Base-by-base conservation (phyloP, 2,888 invertebrate genomes). In the Biston betularia region DNA sequence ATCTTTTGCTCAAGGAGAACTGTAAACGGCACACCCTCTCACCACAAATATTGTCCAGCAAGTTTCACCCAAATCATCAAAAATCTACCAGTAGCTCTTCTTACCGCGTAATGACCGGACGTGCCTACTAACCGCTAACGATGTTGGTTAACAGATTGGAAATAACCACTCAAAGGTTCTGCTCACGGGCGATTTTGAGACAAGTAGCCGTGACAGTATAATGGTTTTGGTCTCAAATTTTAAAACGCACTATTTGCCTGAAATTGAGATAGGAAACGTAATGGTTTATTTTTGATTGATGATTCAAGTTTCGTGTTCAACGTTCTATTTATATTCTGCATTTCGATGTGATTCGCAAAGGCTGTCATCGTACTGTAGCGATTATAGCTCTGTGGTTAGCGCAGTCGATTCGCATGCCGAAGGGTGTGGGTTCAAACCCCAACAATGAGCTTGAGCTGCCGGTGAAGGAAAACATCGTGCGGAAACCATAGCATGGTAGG, bases 81-180 rank as follows among this genome's bases (percentile, higher is more conserved):
- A 5, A 58, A 45, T 5, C 40, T 10, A 34, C 38, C 59, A 61
- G 50, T 56, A 55, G 60, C 49, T 14, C 24, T 14, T 6, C 12
- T 33, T 44, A 65, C 60, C 65, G 33, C 66, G 34, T 62, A 66
- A 62, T 57, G 61, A 38, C 66, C 61, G 66, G 66, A 66, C 53
- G 66, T 40, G 65, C 46, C 15, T n/a, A 2, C 8, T 52, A n/a
- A 64, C 56, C 56, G 45, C 59, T 60, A 63, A 68, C 55, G 55
- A 68, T 68, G 60, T 68, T 56, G 63, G 68, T 63, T 67, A 59
- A 67, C 55, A 45, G 62, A 66, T 66, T 52, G 42, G 62, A 57
- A 53, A 53, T 56, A 40, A 60, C 14, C 44, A 33, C 64, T 58
- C 45, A 14, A 45, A 52, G 33, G 35, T 7, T n/a, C 42, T 40